Percentiles rank a stretch among this genome's conserved stretches.
Conservation (phyloP, 2,113 vertebrate genomes). For the Antechinus flavipes region DNA sequence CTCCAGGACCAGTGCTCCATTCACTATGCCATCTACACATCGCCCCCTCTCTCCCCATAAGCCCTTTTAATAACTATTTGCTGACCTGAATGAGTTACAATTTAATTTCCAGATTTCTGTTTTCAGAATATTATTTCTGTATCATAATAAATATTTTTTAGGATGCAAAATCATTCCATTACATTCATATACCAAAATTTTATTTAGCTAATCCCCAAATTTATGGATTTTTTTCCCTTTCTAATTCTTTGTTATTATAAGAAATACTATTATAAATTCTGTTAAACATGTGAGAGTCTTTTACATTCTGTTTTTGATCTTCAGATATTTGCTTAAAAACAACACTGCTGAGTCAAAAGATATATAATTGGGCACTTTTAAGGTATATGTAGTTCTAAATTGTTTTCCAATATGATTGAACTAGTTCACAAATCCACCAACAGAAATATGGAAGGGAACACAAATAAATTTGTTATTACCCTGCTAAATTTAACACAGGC, state of each 20-base stretch:
- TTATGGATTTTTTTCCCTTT: too few species aligned
- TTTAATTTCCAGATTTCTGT: background rate
- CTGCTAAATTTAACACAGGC: background rate
- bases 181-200: too few species aligned
- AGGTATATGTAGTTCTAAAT: background rate
- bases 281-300: background rate
- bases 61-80: background rate
- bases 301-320: background rate
- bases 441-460: background rate
- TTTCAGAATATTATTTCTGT: background rate
- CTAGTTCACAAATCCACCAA: background rate
- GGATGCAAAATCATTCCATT: too few species aligned
- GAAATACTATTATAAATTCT: background rate
- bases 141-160: background rate
- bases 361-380: background rate
- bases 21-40: background rate
- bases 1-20: background rate
- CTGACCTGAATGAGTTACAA: background rate
- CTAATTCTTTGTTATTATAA: too few species aligned
- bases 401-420: background rate
- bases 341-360: too few species aligned
- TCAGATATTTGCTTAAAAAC: background rate
- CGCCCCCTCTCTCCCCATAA: too few species aligned
- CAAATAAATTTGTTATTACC: background rate
- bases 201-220: too few species aligned